Evolutionary conservation across 2,888 invertebrate species (phyloP).

Genomic region (Serrognathus titanus): DNA sequence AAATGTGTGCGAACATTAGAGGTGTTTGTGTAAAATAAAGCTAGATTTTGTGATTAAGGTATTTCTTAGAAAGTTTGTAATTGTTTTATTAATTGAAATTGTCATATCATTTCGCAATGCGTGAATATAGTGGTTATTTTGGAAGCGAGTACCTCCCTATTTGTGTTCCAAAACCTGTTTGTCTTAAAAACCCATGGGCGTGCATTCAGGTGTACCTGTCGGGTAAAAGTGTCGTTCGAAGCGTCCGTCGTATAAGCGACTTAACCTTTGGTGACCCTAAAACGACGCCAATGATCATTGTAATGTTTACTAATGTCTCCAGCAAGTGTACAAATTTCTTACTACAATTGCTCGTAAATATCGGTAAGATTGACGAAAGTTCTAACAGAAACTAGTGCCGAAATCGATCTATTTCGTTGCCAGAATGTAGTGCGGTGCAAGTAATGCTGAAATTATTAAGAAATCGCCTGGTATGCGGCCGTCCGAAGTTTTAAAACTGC

Average conservation of each 20-base stretch:
- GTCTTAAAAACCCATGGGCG: slow-evolving; percentile 26
- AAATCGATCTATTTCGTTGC: background rate
- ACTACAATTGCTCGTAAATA: slow-evolving; percentile 5
- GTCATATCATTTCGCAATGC: background rate
- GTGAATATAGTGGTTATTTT: slow-evolving; percentile 1
- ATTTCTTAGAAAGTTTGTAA: slow-evolving; percentile 1
- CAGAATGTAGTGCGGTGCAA: slow-evolving; percentile 5
- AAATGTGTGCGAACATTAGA: no score
- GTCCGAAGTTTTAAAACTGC: slow-evolving; percentile 24
- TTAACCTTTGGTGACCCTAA: slow-evolving; percentile 25
- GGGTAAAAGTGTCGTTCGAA: background rate
- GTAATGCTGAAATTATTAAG: background rate
- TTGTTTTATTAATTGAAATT: no score
- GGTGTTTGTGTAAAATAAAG: no score
- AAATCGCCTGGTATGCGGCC: slow-evolving; percentile 23
- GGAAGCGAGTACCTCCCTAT: slow-evolving; percentile 17
- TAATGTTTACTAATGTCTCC: slow-evolving; percentile 19
- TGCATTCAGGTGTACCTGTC: slow-evolving; percentile 5
- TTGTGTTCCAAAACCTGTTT: slow-evolving; percentile 30
- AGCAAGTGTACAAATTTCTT: slow-evolving; percentile 8
- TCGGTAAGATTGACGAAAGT: slow-evolving; percentile 7
- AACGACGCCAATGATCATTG: slow-evolving; percentile 26
- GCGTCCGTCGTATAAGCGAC: background rate
- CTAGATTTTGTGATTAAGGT: background rate
- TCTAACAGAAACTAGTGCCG: slow-evolving; percentile 7